Evolutionary conservation across 2,113 vertebrate genomes (phyloP), one percentile per base, ranked within the genome.

Genomic region (Arvicanthis niloticus): DNA sequence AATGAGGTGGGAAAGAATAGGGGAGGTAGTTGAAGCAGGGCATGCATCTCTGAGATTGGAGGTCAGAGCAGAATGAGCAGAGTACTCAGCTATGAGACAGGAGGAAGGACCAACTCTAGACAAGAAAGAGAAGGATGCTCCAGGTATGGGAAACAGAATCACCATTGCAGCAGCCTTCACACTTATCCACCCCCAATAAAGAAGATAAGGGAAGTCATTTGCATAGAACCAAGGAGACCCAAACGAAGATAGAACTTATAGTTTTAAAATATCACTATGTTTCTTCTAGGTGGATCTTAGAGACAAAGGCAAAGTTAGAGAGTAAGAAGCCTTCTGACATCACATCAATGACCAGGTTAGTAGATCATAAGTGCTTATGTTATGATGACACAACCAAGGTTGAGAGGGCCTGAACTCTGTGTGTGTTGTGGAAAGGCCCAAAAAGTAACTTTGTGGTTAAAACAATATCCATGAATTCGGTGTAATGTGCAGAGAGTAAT

Each of bases 61-160:
- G 29, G 76, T 22, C 40, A 42, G 26, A 87, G 24, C 37, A 70
- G 34, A 51, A 34, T 2, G 1, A 53, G 34, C 37, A 24, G 21
- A 19, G 53, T 4, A 6, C 78, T 58, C 51, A 9, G 24, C 21
- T 1, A 7, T 4, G 5, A 10, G 3, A 7, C 19, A 7, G 13
- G 73, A 68, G 77, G 73, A 62, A 72, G 1, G 16, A 70, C 19
- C 72, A 77, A 40, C 7, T 31, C 40, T 31, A 7, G 48, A 11
- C 45, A 78, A 42, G 34, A 72, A 53, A 75, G 34, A 72, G 51
- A 51, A 51, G 51, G 37, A 26, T n/a, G 53, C 17, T 11, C 22
- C 53, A 40, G 53, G 60, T 11, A 60, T 22, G 34, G 24, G 37
- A 37, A 37, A 60, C 78, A n/a, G 24, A 34, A n/a, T 29, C 62